A percentile compares a stretch with the other conserved stretches of the same genome.
These are phyloP conservation scores for Myocastor coypus DNA, from an alignment of 2,113 vertebrate species.

Conservation along the genomic window DNA sequence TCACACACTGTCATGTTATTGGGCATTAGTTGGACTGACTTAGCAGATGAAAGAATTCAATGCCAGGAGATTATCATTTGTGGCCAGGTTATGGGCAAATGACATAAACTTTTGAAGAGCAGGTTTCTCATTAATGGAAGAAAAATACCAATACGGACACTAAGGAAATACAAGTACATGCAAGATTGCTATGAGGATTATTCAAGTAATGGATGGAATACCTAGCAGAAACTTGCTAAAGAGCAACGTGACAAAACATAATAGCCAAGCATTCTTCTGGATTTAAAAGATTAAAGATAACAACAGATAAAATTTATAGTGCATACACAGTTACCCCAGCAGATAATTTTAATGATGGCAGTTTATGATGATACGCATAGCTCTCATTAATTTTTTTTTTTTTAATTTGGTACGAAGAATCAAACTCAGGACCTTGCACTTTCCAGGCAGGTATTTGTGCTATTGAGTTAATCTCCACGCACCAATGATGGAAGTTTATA, in stretches of 20 bases:
- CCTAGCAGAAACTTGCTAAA: not conserved
- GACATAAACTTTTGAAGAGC: fast-evolving
- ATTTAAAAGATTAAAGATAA: not conserved
- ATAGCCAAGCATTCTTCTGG: not conserved
- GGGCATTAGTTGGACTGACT: not conserved
- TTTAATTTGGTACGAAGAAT: too few species aligned
- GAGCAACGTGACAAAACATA: fast-evolving
- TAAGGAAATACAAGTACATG: not conserved
- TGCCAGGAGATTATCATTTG: not conserved
- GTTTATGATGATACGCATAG: too few species aligned
- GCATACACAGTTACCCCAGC: too few species aligned
- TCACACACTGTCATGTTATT: not conserved
- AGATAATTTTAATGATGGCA: not conserved
- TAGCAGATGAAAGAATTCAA: not conserved
- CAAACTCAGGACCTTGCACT: too few species aligned
- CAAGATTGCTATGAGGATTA: not conserved
- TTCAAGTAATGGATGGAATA: not conserved
- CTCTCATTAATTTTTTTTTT: too few species aligned
- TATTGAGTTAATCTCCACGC: too few species aligned
- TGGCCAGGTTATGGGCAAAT: not conserved
- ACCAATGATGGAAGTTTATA: not conserved
- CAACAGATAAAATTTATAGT: too few species aligned
- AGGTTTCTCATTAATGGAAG: not conserved
- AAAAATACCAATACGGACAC: not conserved
- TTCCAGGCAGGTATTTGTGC: too few species aligned